Percentiles rank a stretch among this genome's conserved stretches.
phyloP scores from a whole-genome alignment of 2,888 invertebrate genomes.

The Sympetrum striolatum region DNA sequence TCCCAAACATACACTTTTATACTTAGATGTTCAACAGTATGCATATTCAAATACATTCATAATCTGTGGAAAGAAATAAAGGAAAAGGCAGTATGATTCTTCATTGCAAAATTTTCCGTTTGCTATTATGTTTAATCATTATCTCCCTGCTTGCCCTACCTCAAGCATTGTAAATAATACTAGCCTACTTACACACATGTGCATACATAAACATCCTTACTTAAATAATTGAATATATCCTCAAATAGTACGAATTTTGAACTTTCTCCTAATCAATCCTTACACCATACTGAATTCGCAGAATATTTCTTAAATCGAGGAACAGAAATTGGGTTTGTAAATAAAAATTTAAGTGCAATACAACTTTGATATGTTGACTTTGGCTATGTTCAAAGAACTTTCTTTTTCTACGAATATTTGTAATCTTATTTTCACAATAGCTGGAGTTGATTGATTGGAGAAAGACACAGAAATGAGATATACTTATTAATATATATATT shows the following conservation, averaged over 20 bases:
- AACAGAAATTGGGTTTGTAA: not conserved
- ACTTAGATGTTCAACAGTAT: too few species aligned
- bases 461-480: not conserved
- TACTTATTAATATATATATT: not conserved
- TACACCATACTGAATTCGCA: not conserved
- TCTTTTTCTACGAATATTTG: not conserved
- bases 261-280: not conserved
- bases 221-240: not conserved
- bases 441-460: not conserved
- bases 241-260: not conserved
- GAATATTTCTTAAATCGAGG: constrained; percentile 6
- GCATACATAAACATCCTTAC: not conserved
- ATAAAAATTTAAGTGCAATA: constrained; percentile 27
- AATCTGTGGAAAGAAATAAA: too few species aligned
- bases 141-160: too few species aligned
- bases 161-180: too few species aligned
- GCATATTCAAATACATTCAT: too few species aligned
- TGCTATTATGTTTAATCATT: too few species aligned
- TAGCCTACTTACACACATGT: not conserved
- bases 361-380: not conserved
- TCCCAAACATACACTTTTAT: too few species aligned
- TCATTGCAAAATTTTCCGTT: too few species aligned
- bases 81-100: too few species aligned
- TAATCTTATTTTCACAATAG: not conserved
- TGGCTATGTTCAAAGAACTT: not conserved